phyloP scores from a whole-genome alignment of 2,797 vertebrate genomes.

The Fringilla coelebs region DNA sequence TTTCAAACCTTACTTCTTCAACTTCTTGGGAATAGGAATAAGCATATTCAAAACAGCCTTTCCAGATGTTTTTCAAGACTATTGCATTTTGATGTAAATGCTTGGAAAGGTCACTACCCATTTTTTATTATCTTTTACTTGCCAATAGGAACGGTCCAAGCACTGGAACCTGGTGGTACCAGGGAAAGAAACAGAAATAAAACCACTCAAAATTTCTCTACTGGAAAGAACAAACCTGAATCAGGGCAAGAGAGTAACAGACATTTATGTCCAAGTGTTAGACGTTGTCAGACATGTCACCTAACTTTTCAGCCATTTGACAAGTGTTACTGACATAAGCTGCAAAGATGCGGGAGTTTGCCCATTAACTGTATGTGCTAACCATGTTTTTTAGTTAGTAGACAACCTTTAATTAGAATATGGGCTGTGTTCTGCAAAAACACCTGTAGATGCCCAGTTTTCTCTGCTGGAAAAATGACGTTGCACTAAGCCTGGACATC shows the following conservation, averaged over 20 bases:
- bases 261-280: not conserved
- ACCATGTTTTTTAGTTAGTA: not conserved
- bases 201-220: not conserved
- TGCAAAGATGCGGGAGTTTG: not conserved
- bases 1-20: not conserved
- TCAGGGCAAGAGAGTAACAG: not conserved
- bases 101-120: not conserved
- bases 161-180: not conserved
- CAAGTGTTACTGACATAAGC: not conserved
- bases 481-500: not conserved
- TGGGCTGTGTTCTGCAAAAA: not conserved
- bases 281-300: not conserved
- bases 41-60: not conserved
- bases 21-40: not conserved
- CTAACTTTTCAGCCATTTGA: not conserved
- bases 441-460: not conserved
- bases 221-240: not conserved
- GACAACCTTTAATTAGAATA: not conserved
- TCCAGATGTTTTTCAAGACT: not conserved
- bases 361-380: not conserved
- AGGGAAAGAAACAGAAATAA: not conserved
- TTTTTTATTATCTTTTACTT: not conserved
- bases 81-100: not conserved
- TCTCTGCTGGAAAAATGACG: not conserved
- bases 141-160: accelerated